Conservation (phyloP, 2,888 invertebrate genomes). For the Pheosia gnoma region DNA sequence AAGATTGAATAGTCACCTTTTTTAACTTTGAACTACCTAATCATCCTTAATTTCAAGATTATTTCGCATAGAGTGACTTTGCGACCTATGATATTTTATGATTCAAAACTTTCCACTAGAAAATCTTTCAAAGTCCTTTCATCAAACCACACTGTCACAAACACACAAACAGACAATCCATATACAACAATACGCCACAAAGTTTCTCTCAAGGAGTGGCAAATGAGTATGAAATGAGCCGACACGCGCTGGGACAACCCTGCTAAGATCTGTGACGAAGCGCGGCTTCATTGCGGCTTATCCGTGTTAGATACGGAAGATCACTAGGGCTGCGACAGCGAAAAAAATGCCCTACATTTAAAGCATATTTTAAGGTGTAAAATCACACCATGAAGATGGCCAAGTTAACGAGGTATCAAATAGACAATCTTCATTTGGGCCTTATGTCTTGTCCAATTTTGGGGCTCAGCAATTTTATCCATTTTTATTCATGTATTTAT, state of each 20-base stretch:
- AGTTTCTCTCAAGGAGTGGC: neutral
- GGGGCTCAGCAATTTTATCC: too few relatives aligned
- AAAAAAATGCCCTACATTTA: neutral
- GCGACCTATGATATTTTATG: too few relatives aligned
- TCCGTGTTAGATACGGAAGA: neutral
- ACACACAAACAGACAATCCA: neutral
- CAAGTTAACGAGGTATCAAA: too few relatives aligned
- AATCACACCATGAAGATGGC: too few relatives aligned
- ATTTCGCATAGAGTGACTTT: too few relatives aligned
- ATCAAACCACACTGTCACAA: neutral
- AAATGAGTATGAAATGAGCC: neutral
- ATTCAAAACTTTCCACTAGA: too few relatives aligned
- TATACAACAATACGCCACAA: neutral
- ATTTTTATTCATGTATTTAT: too few relatives aligned
- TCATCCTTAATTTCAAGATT: too few relatives aligned
- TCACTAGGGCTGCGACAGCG: neutral
- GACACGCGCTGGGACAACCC: neutral
- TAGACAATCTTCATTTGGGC: too few relatives aligned
- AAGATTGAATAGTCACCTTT: too few relatives aligned
- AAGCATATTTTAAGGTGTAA: neutral
- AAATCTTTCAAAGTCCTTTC: neutral
- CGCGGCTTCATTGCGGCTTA: neutral
- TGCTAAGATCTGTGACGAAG: neutral
- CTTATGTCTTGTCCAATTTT: too few relatives aligned
- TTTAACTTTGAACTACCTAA: too few relatives aligned